Percentiles rank a stretch among this genome's conserved stretches.
phyloP scores from a whole-genome alignment of 2,113 vertebrate genomes.

The Tretioscincus oriximinensis region DNA sequence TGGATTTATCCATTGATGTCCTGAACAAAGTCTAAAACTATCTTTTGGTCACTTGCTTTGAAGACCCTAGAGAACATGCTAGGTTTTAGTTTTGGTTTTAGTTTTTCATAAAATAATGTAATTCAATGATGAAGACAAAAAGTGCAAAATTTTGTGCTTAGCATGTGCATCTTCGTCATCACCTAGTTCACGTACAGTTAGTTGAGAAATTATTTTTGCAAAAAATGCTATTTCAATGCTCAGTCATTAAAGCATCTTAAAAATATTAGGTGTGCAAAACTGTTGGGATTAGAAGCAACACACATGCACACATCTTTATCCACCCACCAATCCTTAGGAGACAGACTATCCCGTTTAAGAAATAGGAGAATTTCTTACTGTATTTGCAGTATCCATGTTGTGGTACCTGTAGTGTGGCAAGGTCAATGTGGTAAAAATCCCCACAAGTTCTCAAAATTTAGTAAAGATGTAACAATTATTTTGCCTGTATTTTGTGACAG shows the following conservation, averaged over 20 bases:
- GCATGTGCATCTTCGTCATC: neutral
- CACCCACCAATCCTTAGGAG: neutral
- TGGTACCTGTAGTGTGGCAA: neutral
- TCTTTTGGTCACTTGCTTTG: neutral
- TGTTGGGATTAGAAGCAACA: neutral
- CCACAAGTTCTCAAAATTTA: neutral
- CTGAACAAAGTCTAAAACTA: neutral
- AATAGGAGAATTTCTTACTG: neutral
- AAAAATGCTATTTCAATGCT: neutral
- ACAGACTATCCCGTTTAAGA: neutral
- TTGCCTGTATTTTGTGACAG: neutral
- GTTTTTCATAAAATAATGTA: neutral
- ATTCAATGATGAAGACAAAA: neutral
- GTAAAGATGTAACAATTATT: neutral
- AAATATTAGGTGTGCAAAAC: neutral
- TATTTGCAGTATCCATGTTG: neutral
- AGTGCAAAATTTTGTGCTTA: neutral
- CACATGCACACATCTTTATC: too few species aligned
- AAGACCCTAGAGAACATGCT: neutral
- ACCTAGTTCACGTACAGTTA: neutral
- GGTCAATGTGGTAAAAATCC: neutral
- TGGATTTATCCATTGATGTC: neutral
- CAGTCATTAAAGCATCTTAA: neutral
- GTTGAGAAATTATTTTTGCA: neutral
- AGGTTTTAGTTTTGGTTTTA: neutral